These are phyloP conservation scores for Solenopsis fugax DNA, from an alignment of 1,140 invertebrate genomes.

Conservation along the genomic window DNA sequence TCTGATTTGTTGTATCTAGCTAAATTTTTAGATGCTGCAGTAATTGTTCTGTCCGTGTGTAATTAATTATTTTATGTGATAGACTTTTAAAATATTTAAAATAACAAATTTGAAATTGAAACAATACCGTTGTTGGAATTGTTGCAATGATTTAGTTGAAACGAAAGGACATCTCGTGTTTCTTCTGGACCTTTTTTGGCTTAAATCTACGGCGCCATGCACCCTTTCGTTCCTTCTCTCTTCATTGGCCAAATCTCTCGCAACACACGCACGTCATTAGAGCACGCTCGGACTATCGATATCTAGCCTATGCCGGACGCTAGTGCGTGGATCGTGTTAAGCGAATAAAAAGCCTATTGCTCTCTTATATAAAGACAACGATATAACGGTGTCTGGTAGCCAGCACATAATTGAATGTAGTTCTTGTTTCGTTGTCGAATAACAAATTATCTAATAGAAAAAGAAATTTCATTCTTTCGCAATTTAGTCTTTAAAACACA, in stretches of 20 bases:
- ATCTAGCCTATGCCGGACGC: slow-evolving; percentile 79
- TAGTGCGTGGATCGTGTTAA: slow-evolving; percentile 82
- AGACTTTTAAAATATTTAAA: slow-evolving; percentile 12
- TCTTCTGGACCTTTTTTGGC: slow-evolving; percentile 70
- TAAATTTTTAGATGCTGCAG: no score
- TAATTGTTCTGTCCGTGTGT: not conserved
- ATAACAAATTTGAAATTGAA: slow-evolving; percentile 19
- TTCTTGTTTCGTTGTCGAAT: slow-evolving; percentile 10
- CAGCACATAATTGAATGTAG: slow-evolving; percentile 23
- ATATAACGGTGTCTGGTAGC: slow-evolving; percentile 62
- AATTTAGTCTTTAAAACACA: not conserved
- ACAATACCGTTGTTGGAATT: slow-evolving; percentile 12
- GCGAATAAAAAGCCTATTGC: slow-evolving; percentile 83
- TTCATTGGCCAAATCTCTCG: slow-evolving; percentile 85
- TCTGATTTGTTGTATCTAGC: no score
- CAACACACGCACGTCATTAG: slow-evolving; percentile 85
- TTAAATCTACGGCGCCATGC: slow-evolving; percentile 64
- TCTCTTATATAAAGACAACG: slow-evolving; percentile 63
- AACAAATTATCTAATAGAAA: slow-evolving; percentile 17
- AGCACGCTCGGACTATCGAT: slow-evolving; percentile 82
- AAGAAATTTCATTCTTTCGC: slow-evolving; percentile 3
- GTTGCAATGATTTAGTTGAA: slow-evolving; percentile 27
- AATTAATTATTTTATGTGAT: slow-evolving; percentile 12
- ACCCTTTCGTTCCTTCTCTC: slow-evolving; percentile 75
- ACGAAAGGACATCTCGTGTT: slow-evolving; percentile 14